Evolutionary conservation across 2,797 vertebrate genomes (phyloP), one percentile per base, ranked within the genome.

Genomic region (Neomorphus geoffroyi): DNA sequence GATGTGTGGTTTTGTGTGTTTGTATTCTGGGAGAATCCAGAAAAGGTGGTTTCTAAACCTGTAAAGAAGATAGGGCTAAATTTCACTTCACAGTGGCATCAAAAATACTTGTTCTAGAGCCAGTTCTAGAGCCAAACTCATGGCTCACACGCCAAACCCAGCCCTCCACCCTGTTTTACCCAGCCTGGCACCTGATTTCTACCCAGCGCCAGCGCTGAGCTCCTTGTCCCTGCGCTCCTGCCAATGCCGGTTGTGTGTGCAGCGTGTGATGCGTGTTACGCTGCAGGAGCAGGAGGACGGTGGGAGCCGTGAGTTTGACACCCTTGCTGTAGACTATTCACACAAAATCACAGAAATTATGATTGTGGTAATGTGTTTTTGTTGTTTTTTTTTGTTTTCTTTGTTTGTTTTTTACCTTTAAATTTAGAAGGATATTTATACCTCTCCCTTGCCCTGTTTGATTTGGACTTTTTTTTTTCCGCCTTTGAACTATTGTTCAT

Each of bases 1-100:
- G 46, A n/a, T 69, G 33, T 57, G 23, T 2, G 1, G n/a, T n/a
- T 30, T 6, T 43, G 26, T 13, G 15, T 0, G 0, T 4, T 8
- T 73, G 2, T 77, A 12, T 53, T 64, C 19, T 0, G 1, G 35
- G 11, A 54, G 48, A 82, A 50, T 90, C 26, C 8, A 48, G 10
- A 35, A 3, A 7, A 32, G 8, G 7, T 13, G 4, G 6, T 27
- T 84, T 6, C 2, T 77, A 41, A 79, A 69, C 24, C 32, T 46
- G 4, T 90, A 54, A 58, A 51, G 48, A 72, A 14, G n/a, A 43
- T 62, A 24, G 18, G 32, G 19, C 45, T 70, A 33, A 62, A 64
- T 80, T 75, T 86, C 8, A 24, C 27, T 51, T 71, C n/a, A 51
- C 26, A 71, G 50, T 65, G 35, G 12, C 27, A 35, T 54, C 4